Conservation (phyloP, 1,140 invertebrate genomes). For the Drosophila seguyi region DNA sequence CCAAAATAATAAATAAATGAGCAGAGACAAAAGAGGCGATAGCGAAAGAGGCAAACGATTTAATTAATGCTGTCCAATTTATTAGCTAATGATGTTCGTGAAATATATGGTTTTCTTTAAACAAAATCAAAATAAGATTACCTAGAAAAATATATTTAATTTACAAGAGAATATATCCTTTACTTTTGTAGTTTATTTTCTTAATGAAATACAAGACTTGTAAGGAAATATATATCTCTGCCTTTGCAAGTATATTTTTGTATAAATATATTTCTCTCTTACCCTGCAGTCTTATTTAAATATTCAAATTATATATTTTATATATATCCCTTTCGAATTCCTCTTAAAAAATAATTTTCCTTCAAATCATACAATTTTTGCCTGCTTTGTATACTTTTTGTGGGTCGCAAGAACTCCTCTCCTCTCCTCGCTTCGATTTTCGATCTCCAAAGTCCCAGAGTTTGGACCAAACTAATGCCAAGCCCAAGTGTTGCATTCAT, state of each 20-base stretch:
- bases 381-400: constrained; percentile 19
- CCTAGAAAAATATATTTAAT: accelerated
- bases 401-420: background rate
- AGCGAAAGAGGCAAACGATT: constrained; percentile 11
- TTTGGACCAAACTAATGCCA: constrained; percentile 13
- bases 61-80: constrained; percentile 23
- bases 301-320: background rate
- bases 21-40: constrained; percentile 25
- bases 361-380: constrained; percentile 21
- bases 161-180: background rate
- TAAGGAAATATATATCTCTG: no score
- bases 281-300: background rate
- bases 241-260: background rate
- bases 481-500: constrained; percentile 48
- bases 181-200: background rate
- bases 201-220: background rate
- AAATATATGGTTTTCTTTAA: background rate
- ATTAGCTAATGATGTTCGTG: constrained; percentile 22
- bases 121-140: background rate
- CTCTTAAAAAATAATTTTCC: background rate
- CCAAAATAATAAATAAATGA: constrained; percentile 24
- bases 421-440: constrained; percentile 14
- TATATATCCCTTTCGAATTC: background rate
- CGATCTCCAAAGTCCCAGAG: constrained; percentile 17
- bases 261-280: background rate